Evolutionary conservation across 2,888 invertebrate species (phyloP), one percentile per base, ranked within the genome.

Genomic region (Therioaphis trifolii): DNA sequence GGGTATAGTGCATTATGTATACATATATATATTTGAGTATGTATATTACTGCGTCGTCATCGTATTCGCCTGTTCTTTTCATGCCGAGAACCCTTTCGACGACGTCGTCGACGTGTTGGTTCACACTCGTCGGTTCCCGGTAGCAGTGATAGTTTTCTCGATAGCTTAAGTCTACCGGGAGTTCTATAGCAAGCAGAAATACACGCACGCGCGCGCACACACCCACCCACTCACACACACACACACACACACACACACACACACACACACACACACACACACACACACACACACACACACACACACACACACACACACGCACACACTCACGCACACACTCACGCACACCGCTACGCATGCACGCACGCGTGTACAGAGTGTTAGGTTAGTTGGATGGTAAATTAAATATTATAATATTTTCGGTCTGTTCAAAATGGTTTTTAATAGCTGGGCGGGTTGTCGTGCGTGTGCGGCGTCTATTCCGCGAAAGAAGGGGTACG

Each of bases 401-500:
- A 77, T 77, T n/a, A 61, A 46, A 66, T 68, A 80, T 80, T 63
- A 74, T 74, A 74, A 82, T 82, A 82, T 82, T 82, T 82, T 74
- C 35, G 40, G 82, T 82, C 82, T 82, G 82, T 82, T 82, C 15
- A 72, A 82, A 82, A 82, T 82, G 49, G 82, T 82, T 82, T 82
- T 82, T 82, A 82, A 82, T 82, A 82, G 82, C 63, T 55, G 52
- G 82, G 82, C 82, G 82, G 72, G 63, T 74, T 66, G 40, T 61
- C 52, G 24, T 61, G 52, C 43, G 58, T 63, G 49, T 15, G 46
- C 69, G 49, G 35, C n/a, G 3, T 68, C 27, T 78, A 40, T 55
- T 52, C 24, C 52, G 27, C 35, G 29, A 71, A 61, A 68, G 49
- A 66, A 77, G 49, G 80, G 72, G 80, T 72, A 80, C 21, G 55